Evolutionary conservation across 1,140 invertebrate species (phyloP).

Genomic region (Coptotermes formosanus): DNA sequence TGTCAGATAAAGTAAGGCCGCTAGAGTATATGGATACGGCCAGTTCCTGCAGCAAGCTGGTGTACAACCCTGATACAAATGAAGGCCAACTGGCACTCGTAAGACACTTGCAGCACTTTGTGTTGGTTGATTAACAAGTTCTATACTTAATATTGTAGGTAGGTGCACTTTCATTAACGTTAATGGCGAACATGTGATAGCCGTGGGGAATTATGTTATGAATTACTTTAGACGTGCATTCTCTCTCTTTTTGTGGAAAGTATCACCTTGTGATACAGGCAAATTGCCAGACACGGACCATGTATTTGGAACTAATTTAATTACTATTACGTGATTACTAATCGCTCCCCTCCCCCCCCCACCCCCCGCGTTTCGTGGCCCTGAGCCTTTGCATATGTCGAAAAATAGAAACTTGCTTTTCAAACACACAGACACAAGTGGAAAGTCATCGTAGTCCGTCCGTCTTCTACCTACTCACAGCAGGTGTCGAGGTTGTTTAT

Average conservation of each 20-base stretch:
- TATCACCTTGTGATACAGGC: no score
- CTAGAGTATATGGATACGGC: no score
- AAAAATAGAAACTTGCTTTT: not conserved
- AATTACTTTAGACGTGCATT: not conserved
- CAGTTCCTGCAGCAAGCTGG: no score
- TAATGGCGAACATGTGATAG: constrained; percentile 34
- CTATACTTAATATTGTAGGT: not conserved
- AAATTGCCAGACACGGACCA: not conserved
- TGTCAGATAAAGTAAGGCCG: no score
- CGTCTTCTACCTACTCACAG: no score
- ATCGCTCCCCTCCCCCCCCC: not conserved
- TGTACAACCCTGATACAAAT: not conserved
- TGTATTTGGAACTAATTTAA: not conserved
- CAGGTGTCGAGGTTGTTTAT: no score
- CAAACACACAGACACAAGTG: no score
- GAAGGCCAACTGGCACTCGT: not conserved
- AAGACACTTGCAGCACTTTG: not conserved
- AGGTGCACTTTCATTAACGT: not conserved
- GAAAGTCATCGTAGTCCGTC: no score
- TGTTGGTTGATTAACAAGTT: not conserved
- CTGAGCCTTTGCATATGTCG: not conserved
- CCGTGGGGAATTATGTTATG: not conserved
- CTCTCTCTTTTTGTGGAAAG: not conserved
- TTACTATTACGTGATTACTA: not conserved
- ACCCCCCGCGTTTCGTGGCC: not conserved